These are phyloP conservation scores for Mantis religiosa DNA, from an alignment of 2,888 invertebrate genomes.

Conservation along the genomic window DNA sequence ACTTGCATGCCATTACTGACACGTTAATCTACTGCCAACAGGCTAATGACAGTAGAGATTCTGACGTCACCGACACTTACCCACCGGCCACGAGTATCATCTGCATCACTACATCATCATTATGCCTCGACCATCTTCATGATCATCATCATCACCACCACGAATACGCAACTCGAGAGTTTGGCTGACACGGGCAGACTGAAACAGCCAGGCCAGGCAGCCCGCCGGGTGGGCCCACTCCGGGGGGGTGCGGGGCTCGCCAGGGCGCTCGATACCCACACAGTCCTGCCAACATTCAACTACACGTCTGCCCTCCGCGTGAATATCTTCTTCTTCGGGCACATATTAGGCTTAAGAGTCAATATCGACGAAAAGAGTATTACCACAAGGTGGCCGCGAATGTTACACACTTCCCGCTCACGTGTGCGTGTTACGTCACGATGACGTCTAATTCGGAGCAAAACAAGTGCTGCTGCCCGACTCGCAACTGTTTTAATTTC, in stretches of 20 bases:
- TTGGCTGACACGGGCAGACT: not conserved
- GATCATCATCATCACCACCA: not conserved
- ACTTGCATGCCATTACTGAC: not conserved
- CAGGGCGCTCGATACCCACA: not conserved
- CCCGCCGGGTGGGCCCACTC: not conserved
- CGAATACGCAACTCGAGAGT: not conserved
- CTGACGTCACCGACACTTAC: constrained; percentile 37
- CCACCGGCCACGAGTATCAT: constrained; percentile 50
- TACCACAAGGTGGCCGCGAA: not conserved
- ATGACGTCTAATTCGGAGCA: not conserved
- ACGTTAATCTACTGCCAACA: no score
- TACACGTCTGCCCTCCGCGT: not conserved
- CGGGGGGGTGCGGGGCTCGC: not conserved
- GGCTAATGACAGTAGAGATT: no score
- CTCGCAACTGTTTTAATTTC: not conserved
- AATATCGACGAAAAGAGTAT: not conserved
- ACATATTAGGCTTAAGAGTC: not conserved
- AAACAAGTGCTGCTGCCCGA: not conserved
- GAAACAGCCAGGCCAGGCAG: not conserved
- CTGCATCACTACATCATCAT: constrained; percentile 41
- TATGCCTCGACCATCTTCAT: not conserved
- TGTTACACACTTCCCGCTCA: not conserved
- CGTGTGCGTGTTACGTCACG: not conserved
- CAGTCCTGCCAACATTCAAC: not conserved
- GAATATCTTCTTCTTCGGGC: not conserved